Conservation (phyloP, 2,797 vertebrate genomes). For the Pyrocephalus nanus region DNA sequence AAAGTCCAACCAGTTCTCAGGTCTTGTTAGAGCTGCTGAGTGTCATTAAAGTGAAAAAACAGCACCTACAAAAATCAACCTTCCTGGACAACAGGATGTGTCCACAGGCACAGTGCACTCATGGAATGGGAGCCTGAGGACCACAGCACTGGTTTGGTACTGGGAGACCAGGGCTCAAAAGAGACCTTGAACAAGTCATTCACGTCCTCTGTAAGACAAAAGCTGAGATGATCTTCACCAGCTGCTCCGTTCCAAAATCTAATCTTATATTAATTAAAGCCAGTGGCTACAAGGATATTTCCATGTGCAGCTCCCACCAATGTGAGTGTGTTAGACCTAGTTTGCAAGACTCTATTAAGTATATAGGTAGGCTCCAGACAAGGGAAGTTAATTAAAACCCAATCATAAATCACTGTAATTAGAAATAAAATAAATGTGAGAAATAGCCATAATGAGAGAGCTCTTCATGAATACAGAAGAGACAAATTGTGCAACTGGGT, state of each 20-base stretch:
- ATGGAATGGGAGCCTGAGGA: neutral
- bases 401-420: slow-evolving; percentile 49
- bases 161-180: neutral
- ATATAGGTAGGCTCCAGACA: slow-evolving; percentile 20
- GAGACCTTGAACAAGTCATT: neutral
- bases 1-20: neutral
- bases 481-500: neutral
- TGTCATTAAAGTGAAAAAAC: neutral
- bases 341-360: neutral
- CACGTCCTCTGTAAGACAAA: neutral
- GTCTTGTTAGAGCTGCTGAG: neutral
- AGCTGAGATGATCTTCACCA: neutral
- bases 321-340: neutral
- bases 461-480: slow-evolving; percentile 11
- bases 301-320: neutral
- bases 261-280: neutral
- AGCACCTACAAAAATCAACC: neutral
- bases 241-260: neutral
- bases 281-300: neutral
- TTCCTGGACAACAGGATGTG: neutral
- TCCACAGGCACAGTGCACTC: rapidly evolving
- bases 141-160: neutral
- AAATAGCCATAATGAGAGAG: neutral
- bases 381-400: slow-evolving; percentile 44
- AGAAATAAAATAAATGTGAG: slow-evolving; percentile 50